Evolutionary conservation across 2,888 invertebrate species (phyloP).

Genomic region (Clanis bilineata): DNA sequence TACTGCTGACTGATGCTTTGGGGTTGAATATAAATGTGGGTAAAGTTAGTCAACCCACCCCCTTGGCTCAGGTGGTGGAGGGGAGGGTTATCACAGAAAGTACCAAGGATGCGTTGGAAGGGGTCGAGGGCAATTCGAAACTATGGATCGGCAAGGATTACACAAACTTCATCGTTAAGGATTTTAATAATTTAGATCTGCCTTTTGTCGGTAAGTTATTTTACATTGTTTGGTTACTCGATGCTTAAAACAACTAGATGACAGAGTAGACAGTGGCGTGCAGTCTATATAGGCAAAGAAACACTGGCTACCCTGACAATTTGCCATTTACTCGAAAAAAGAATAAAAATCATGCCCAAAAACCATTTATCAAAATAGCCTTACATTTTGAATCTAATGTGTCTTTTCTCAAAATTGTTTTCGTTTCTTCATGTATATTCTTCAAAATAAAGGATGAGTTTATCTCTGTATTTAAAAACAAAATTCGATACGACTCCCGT

Average conservation of each 20-base stretch:
- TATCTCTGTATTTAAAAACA: too few relatives aligned
- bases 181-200: conserved; percentile 93
- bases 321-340: too few relatives aligned
- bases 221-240: conserved; percentile 7
- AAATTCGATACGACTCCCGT: too few relatives aligned
- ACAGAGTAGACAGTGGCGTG: too few relatives aligned
- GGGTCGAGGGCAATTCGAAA: conserved; percentile 87
- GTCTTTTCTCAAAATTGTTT: too few relatives aligned
- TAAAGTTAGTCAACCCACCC: conserved; percentile 56
- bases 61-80: conserved; percentile 67
- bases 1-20: conserved; percentile 63
- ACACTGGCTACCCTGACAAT: too few relatives aligned
- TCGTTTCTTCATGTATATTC: too few relatives aligned
- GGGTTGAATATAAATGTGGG: conserved; percentile 30
- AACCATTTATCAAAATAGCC: too few relatives aligned
- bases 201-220: conserved; percentile 85
- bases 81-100: conserved; percentile 64
- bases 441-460: too few relatives aligned
- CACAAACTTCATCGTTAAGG: conserved; percentile 97
- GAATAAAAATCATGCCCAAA: too few relatives aligned
- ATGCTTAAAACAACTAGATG: background rate
- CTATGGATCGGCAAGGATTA: conserved; percentile 98
- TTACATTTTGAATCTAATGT: too few relatives aligned
- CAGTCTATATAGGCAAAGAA: too few relatives aligned
- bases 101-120: conserved; percentile 58